Evolutionary conservation across 2,113 vertebrate genomes (phyloP), one percentile per base, ranked within the genome.

Genomic region (Apus apus): DNA sequence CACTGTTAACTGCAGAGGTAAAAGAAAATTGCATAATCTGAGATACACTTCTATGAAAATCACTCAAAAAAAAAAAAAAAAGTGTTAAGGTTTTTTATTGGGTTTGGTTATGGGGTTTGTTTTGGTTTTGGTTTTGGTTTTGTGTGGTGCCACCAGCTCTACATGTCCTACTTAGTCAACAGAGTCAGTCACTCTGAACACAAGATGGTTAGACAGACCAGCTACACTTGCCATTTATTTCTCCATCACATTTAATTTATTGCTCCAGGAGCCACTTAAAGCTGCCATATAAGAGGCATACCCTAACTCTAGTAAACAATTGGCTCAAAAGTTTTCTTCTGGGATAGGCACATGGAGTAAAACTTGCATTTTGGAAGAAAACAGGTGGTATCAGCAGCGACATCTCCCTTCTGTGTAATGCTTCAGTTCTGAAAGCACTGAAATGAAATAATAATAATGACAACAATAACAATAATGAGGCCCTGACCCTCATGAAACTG

Each of bases 31-130:
- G 15, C 17, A 40, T 20, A 25, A n/a, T 77, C 34, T 53, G 40
- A 53, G 5, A 26, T 19, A 50, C 18, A 13, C 36, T 17, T 21
- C 14, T 38, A 29, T 50, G 12, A 68, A 77, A 75, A 84, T 38
- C 34, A 14, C 13, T 66, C 5, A 22, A 23, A 58, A 56, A 54
- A 77, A 29, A 45, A 22, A 23, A 58, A 56, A 54, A 77, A 29
- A 43, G 40, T 43, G 1, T 5, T 7, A n/a, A 40, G 12, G 0
- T 7, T 43, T 56, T 32, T 64, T 21, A 40, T 11, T 22, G 5
- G 15, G 2, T 21, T 34, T 53, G 17, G 13, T n/a, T 71, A 4
- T 8, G 15, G 53, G 27, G 6, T 5, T 32, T 14, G 53, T 12
- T 19, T 67, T 50, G 3, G 25, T 21, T 34, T 40, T 45, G 22